These are phyloP conservation scores for Coelogynopora nodosa DNA, from an alignment of 2,888 invertebrate genomes.

Conservation along the genomic window DNA sequence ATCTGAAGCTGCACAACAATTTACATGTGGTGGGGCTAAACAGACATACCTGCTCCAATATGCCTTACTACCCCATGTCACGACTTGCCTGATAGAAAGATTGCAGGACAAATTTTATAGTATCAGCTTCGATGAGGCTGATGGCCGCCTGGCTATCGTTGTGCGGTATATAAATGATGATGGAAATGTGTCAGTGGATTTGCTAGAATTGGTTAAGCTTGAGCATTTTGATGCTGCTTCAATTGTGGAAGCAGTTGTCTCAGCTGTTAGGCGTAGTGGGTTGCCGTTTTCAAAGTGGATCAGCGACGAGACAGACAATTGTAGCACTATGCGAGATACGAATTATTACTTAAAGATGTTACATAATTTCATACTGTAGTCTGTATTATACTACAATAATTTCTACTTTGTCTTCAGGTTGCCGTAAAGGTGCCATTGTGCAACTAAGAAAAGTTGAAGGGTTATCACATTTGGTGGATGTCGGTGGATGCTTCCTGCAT, in stretches of 20 bases:
- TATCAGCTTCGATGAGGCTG: neutral
- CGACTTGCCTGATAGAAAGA: neutral
- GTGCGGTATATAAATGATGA: constrained; percentile 11
- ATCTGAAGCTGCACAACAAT: neutral
- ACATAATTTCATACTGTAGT: neutral
- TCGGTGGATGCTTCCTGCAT: constrained; percentile 32
- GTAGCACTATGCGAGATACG: constrained; percentile 26
- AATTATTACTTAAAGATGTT: neutral
- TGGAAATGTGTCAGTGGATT: neutral
- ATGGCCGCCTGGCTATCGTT: constrained; percentile 13
- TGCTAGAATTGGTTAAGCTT: neutral
- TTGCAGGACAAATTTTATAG: neutral
- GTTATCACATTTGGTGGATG: constrained; percentile 33
- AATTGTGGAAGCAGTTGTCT: constrained; percentile 16
- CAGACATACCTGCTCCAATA: constrained; percentile 10
- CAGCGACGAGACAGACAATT: neutral
- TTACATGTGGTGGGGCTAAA: neutral
- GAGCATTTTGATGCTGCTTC: constrained; percentile 42
- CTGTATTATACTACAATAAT: neutral
- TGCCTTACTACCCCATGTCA: neutral
- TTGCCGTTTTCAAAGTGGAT: constrained; percentile 37
- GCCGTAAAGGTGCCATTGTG: neutral
- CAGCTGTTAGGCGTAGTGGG: neutral
- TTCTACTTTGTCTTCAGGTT: neutral
- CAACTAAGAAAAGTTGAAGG: neutral